Evolutionary conservation across 2,888 invertebrate genomes (phyloP).

Genomic region (Serripes groenlandicus): DNA sequence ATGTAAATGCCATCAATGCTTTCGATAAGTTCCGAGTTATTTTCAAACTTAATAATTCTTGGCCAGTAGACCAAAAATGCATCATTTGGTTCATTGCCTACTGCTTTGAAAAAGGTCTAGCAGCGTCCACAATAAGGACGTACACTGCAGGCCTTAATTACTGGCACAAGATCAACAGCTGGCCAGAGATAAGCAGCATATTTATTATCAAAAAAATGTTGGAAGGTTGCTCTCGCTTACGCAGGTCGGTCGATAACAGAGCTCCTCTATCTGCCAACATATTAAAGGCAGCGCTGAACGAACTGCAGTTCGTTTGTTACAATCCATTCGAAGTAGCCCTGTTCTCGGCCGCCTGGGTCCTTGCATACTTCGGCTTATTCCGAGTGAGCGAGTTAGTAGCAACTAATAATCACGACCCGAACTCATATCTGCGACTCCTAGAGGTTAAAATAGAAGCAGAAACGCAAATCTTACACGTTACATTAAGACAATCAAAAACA

Average conservation of each 20-base stretch:
- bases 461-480: no score
- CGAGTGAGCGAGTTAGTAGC: conserved; percentile 44
- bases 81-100: conserved; percentile 32
- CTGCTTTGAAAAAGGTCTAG: conserved; percentile 40
- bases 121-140: conserved; percentile 35
- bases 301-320: conserved; percentile 15
- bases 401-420: no score
- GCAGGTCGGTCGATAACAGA: conserved; percentile 5
- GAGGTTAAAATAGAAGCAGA: no score
- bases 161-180: conserved; percentile 32
- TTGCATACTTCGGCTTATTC: conserved; percentile 52
- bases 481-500: conserved; percentile 31
- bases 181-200: not conserved
- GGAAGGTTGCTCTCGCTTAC: conserved; percentile 29
- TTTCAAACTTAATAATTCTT: conserved; percentile 4
- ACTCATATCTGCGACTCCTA: no score
- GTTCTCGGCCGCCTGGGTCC: conserved; percentile 28
- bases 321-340: conserved; percentile 28
- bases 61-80: conserved; percentile 26
- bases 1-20: conserved; percentile 24
- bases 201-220: conserved; percentile 43
- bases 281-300: not conserved
- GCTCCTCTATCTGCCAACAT: conserved; percentile 18
- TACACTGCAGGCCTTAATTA: conserved; percentile 43
- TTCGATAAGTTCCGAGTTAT: conserved; percentile 2